Evolutionary conservation across 2,113 vertebrate species (phyloP).

Genomic region (Laterallus jamaicensis): DNA sequence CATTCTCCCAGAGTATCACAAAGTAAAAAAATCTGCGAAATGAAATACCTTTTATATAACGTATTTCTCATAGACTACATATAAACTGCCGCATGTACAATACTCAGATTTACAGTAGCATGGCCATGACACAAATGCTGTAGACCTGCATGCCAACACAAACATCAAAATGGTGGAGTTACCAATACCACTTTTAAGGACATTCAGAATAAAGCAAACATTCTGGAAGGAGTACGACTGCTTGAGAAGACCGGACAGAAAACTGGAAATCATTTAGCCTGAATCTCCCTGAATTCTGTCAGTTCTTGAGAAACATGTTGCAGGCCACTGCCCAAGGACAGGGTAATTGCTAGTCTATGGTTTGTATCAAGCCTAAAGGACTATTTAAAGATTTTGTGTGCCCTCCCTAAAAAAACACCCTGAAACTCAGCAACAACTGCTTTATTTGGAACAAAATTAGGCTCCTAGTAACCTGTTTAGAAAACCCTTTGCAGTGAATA

Average conservation of each 20-base stretch:
- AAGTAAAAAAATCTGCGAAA: background rate
- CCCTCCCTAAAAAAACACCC: too few species aligned
- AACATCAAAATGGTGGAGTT: background rate
- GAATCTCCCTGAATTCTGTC: background rate
- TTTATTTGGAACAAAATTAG: background rate
- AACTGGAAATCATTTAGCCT: background rate
- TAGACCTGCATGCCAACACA: background rate
- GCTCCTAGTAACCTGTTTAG: background rate
- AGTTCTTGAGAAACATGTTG: background rate
- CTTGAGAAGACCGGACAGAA: background rate
- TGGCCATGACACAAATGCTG: too few species aligned
- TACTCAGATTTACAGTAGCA: background rate
- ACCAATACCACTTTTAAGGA: background rate
- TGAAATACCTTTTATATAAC: background rate
- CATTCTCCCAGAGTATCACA: background rate
- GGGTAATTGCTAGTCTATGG: background rate
- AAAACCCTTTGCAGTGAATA: background rate
- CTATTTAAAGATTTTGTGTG: background rate
- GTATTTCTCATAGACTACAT: background rate
- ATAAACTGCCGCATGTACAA: rapidly evolving
- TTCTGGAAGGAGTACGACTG: background rate
- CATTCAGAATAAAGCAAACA: background rate
- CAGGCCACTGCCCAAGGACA: background rate
- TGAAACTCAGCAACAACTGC: background rate
- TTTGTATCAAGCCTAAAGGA: background rate